Base-by-base conservation (phyloP, 2,888 invertebrate species). In the Drosophila maculinotata region DNA sequence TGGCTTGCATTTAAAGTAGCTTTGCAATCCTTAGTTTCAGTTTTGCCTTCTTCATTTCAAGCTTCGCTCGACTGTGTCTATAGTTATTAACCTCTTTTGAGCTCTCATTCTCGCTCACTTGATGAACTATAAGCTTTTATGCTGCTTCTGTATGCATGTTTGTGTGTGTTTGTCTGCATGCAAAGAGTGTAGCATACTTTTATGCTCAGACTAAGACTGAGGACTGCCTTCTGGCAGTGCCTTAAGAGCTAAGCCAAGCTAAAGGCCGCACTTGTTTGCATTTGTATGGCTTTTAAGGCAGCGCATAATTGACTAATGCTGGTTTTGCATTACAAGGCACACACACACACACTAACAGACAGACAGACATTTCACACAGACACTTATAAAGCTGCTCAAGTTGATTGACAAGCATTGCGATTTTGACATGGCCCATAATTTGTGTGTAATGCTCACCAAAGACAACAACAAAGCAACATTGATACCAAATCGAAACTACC, bases 1-100 rank as follows among this genome's bases (percentile, higher is more conserved):
- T 56, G 28, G 25, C 47, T 15, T 8, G 45, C 31, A 20, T 31
- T 49, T 30, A 49, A 45, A 54, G 42, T 38, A 49, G 42, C 33
- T 26, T 51, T 3, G 17, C 31, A 51, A 51, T 31, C 54, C 20
- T n/a, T 25, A 42, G 51, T 49, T 67, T 53, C 45, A 12, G 35
- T 62, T 65, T 51, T 20, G 53, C 25, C 38, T 33, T 20, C 52
- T 49, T 59, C 39, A 59, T 51, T 47, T 59, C 56, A 47, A 51
- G 57, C 67, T 31, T 49, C 33, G 49, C 39, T 53, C 38, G 44
- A 10, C 54, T 39, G 39, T 54, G 47, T 64, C 41, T 54, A 47
- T 56, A 57, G 69, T 75, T 80, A 79, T 83, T 80, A 79, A 75
- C 75, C 83, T 72, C 66, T 63, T 72, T 71, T 44, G 36, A 56